Evolutionary conservation across 2,113 vertebrate species (phyloP), one percentile per base, ranked within the genome.

Genomic region (Cnemophilus loriae): DNA sequence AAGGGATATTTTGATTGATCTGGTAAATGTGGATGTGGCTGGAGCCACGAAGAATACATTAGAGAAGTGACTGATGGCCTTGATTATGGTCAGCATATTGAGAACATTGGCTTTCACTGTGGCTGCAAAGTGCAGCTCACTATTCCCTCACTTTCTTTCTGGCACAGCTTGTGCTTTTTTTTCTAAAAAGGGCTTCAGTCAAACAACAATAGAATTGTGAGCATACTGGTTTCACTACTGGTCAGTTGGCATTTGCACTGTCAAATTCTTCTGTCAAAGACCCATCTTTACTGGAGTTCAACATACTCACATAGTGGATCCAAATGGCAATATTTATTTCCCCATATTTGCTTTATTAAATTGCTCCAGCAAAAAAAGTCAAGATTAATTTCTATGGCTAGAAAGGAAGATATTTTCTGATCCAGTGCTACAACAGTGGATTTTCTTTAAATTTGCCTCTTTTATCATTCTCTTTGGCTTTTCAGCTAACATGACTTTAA

Each of bases 1-100:
- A 91, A 81, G 88, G 30, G 50, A 89, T 22, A 57, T 88, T 96
- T 92, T 96, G 71, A 92, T 39, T 79, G 88, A 78, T 80, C 37
- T 67, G 14, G 59, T 93, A 95, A 95, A 94, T 69, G 79, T 74
- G 46, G 24, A 73, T 76, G 27, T 79, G 53, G 24, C 57, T 86
- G 52, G 49, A 90, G 37, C 44, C 71, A 83, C 52, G 26, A 84
- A 71, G 64, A 88, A 65, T 76, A 70, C 37, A 65, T 90, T 69
- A 60, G 37, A 56, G 41, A 75, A 69, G 23, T 94, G 87, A 91
- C 37, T 85, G 90, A 94, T 95, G 33, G 64, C 14, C 46, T 78
- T 87, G 64, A 77, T 94, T 93, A 82, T 16, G 60, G 49, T 65
- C 63, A 89, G 71, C 3, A 3, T 35, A 84, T 42, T 41, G 67